Evolutionary conservation across 2,888 invertebrate species (phyloP).

Genomic region (Hesperia comma): DNA sequence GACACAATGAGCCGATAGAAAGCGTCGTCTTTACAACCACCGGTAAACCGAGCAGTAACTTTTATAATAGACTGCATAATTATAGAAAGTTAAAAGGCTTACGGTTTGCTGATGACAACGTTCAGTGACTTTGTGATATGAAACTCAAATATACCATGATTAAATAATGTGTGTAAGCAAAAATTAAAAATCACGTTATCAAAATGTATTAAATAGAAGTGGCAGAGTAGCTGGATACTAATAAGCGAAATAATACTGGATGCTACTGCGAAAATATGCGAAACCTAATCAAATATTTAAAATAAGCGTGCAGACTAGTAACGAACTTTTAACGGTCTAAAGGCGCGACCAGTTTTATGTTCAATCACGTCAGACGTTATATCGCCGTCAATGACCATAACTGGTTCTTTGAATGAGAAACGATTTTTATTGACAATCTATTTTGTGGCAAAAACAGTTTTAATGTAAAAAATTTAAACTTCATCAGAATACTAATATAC

Average conservation of each 20-base stretch:
- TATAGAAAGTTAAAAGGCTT: constrained; percentile 33
- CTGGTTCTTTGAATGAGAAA: constrained; percentile 50
- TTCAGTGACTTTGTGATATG: not conserved
- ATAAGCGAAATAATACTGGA: no score
- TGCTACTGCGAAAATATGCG: constrained; percentile 15
- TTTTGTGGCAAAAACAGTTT: constrained; percentile 26
- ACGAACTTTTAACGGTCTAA: constrained; percentile 69
- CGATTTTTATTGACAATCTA: constrained; percentile 42
- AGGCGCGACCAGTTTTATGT: constrained; percentile 57
- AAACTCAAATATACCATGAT: constrained; percentile 14
- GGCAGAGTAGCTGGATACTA: not conserved
- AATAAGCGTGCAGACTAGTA: constrained; percentile 60
- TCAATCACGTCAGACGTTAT: constrained; percentile 49
- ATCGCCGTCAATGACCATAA: constrained; percentile 53
- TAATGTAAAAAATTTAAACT: constrained; percentile 21
- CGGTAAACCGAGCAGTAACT: constrained; percentile 39
- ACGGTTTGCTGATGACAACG: constrained; percentile 22
- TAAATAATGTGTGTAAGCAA: not conserved
- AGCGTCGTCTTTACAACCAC: constrained; percentile 46
- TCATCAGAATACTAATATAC: constrained; percentile 13
- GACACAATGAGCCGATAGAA: constrained; percentile 67
- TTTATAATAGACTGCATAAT: constrained; percentile 36
- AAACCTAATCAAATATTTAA: constrained; percentile 56
- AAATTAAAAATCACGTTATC: not conserved
- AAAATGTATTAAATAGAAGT: not conserved